Percentiles rank a stretch among this genome's conserved stretches.
These are phyloP conservation scores for Cyclopterus lumpus DNA, from an alignment of 2,797 vertebrate species.

Conservation along the genomic window DNA sequence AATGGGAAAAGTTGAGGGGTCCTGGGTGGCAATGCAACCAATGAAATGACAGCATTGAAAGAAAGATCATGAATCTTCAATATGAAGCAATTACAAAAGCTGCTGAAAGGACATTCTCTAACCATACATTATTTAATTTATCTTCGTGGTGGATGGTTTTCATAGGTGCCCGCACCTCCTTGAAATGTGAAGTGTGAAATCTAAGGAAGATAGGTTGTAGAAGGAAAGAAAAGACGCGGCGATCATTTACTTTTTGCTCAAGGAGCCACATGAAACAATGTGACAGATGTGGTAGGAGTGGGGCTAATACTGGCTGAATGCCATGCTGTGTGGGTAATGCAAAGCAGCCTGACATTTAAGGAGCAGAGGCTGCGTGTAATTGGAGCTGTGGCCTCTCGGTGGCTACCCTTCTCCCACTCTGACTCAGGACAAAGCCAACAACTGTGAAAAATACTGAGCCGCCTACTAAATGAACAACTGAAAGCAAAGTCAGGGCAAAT, in stretches of 20 bases:
- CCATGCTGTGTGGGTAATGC: constrained; percentile 79
- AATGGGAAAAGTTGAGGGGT: constrained; percentile 64
- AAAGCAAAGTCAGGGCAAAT: constrained; percentile 42
- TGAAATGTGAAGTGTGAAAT: constrained; percentile 33
- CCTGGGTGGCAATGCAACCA: constrained; percentile 53
- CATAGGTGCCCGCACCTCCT: constrained; percentile 14
- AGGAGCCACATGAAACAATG: constrained; percentile 59
- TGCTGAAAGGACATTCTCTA: constrained; percentile 46
- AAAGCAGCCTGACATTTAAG: constrained; percentile 85
- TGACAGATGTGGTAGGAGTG: constrained; percentile 70
- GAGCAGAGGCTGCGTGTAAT: constrained; percentile 76
- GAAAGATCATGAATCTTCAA: constrained; percentile 60
- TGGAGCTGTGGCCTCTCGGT: constrained; percentile 80
- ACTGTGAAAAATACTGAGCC: constrained; percentile 51
- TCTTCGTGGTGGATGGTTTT: constrained; percentile 41
- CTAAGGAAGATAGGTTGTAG: constrained; percentile 14
- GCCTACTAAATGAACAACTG: constrained; percentile 50
- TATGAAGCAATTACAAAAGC: constrained; percentile 70
- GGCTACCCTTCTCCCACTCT: constrained; percentile 62
- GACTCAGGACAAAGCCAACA: constrained; percentile 69
- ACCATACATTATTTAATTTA: constrained; percentile 58
- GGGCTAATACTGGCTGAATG: constrained; percentile 79
- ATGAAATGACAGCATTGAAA: constrained; percentile 49
- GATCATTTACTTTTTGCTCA: constrained; percentile 44
- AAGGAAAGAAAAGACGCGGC: not conserved